Conservation (phyloP, 2,888 invertebrate genomes). For the Tenodera sinensis region DNA sequence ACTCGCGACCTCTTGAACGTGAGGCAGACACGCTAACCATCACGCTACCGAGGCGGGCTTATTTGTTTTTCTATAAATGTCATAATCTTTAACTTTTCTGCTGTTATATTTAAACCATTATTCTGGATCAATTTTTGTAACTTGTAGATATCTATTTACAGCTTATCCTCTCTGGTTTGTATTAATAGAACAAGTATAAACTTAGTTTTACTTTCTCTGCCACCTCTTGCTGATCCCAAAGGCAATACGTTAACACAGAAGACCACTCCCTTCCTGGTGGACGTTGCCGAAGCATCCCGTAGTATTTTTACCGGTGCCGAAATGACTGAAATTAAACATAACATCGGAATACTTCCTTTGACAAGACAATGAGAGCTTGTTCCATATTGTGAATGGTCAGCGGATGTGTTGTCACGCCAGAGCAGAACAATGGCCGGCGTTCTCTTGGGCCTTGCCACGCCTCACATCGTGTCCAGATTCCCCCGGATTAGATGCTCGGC, state of each 20-base stretch:
- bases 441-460: background rate
- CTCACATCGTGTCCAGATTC: background rate
- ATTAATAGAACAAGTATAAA: no score
- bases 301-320: background rate
- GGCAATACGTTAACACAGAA: background rate
- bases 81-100: no score
- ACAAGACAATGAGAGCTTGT: background rate
- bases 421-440: background rate
- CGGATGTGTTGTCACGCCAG: background rate
- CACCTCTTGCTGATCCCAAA: no score
- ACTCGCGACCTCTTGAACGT: no score
- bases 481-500: background rate
- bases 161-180: no score
- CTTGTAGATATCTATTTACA: no score
- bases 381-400: background rate
- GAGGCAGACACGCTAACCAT: no score
- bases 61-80: no score
- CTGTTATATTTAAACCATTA: no score
- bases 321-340: background rate
- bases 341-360: background rate
- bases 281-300: background rate
- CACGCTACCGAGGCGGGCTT: no score
- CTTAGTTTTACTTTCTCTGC: no score
- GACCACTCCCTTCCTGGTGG: background rate
- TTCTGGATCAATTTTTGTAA: no score